Conservation (phyloP, 2,888 invertebrate species). For the Lydus trimaculatus region DNA sequence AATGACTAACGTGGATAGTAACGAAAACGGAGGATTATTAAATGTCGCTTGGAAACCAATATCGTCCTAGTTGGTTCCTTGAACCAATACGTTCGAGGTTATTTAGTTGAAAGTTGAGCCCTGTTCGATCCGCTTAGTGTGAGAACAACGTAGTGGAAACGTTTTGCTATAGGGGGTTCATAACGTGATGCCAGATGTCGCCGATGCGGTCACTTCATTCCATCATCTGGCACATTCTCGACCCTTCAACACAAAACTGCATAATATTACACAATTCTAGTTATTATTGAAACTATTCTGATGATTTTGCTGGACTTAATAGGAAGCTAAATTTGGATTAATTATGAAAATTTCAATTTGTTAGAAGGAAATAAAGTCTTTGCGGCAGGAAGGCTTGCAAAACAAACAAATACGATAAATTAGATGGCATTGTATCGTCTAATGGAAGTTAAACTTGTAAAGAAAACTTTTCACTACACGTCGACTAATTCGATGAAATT, state of each 20-base stretch:
- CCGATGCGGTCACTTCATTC: conserved; percentile 36
- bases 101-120: conserved; percentile 27
- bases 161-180: conserved; percentile 26
- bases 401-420: conserved; percentile 46
- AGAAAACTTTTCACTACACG: conserved; percentile 40
- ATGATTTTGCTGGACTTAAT: too few relatives aligned
- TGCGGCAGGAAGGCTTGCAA: too few relatives aligned
- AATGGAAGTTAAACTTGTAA: conserved; percentile 45
- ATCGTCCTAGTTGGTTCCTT: conserved; percentile 18
- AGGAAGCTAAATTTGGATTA: too few relatives aligned
- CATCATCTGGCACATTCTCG: conserved; percentile 12
- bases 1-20: conserved; percentile 19
- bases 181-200: conserved; percentile 35
- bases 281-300: neutral
- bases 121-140: conserved; percentile 21
- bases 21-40: conserved; percentile 28
- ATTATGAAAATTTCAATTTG: too few relatives aligned
- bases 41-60: conserved; percentile 34
- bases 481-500: conserved; percentile 48
- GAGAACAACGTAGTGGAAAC: neutral
- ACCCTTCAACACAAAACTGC: conserved; percentile 12
- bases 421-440: conserved; percentile 46
- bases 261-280: neutral
- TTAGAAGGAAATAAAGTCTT: too few relatives aligned
- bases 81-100: conserved; percentile 23